These are phyloP conservation scores for Endomychus coccineus DNA, from an alignment of 2,888 invertebrate species.

Conservation along the genomic window DNA sequence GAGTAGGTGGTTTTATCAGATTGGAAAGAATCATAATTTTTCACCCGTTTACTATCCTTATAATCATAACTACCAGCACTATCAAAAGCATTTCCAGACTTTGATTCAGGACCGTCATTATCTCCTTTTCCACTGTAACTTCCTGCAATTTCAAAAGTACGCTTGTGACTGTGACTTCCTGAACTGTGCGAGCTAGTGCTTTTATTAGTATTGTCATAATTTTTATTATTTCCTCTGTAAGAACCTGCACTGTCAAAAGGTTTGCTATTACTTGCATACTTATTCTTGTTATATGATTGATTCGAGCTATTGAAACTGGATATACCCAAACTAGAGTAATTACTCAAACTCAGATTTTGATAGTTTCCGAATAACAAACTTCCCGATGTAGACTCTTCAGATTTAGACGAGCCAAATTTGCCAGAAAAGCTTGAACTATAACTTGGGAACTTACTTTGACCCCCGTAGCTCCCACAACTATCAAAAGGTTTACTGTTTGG, in stretches of 20 bases:
- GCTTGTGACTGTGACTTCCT: slow-evolving; percentile 16
- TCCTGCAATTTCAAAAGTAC: slow-evolving; percentile 28
- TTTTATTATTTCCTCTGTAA: slow-evolving; percentile 9
- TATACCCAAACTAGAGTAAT: slow-evolving; percentile 7
- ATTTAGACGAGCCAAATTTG: slow-evolving; percentile 3
- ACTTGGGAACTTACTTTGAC: too few relatives aligned
- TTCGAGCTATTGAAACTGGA: too few relatives aligned
- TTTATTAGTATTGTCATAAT: slow-evolving; percentile 5
- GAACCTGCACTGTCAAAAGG: slow-evolving; percentile 14
- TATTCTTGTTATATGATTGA: slow-evolving; percentile 4
- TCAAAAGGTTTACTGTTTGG: slow-evolving; percentile 1
- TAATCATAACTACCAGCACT: slow-evolving; percentile 21
- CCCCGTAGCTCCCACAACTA: too few relatives aligned
- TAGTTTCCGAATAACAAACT: too few relatives aligned
- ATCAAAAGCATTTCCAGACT: slow-evolving; percentile 17
- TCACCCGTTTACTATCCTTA: slow-evolving; percentile 33
- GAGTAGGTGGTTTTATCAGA: slow-evolving; percentile 39
- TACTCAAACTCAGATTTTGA: slow-evolving; percentile 1
- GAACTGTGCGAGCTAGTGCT: not conserved
- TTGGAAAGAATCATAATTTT: slow-evolving; percentile 42
- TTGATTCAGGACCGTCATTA: slow-evolving; percentile 13
- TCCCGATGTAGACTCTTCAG: too few relatives aligned
- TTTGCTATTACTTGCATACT: slow-evolving; percentile 5
- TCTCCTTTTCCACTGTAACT: slow-evolving; percentile 21
- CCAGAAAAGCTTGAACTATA: not conserved